Conservation (phyloP, 2,113 vertebrate species). For the Coryphaenoides rupestris region DNA sequence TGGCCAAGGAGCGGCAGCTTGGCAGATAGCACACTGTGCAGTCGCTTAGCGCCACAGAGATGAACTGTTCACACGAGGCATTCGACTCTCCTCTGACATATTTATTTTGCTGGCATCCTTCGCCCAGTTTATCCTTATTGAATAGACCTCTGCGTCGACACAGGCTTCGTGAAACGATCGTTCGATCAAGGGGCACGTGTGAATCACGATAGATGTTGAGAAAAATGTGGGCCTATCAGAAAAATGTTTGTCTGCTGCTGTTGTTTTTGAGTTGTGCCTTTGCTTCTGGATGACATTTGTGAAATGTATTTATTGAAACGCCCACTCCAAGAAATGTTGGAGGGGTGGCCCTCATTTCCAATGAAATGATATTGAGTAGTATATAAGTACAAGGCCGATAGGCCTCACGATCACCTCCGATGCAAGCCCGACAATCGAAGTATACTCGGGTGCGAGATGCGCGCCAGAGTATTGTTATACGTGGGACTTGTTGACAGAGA, state of each 20-base stretch:
- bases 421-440: too few relatives aligned
- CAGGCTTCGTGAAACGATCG: neutral
- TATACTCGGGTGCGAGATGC: too few relatives aligned
- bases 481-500: too few relatives aligned
- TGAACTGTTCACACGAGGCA: constrained; percentile 50
- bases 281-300: neutral
- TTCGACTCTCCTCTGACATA: constrained; percentile 35
- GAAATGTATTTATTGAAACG: too few relatives aligned
- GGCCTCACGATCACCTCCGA: too few relatives aligned
- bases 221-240: neutral
- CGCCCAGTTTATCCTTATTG: neutral
- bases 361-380: too few relatives aligned
- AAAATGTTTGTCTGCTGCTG: neutral
- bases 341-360: neutral
- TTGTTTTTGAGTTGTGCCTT: neutral
- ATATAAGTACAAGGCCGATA: too few relatives aligned
- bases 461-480: too few relatives aligned
- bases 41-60: constrained; percentile 27
- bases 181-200: neutral
- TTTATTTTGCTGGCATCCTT: constrained; percentile 20
- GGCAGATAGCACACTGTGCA: constrained; percentile 30
- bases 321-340: too few relatives aligned
- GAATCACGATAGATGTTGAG: neutral
- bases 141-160: neutral
- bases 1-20: constrained; percentile 48